Evolutionary conservation across 2,888 invertebrate genomes (phyloP).

Genomic region (Sicus ferrugineus): DNA sequence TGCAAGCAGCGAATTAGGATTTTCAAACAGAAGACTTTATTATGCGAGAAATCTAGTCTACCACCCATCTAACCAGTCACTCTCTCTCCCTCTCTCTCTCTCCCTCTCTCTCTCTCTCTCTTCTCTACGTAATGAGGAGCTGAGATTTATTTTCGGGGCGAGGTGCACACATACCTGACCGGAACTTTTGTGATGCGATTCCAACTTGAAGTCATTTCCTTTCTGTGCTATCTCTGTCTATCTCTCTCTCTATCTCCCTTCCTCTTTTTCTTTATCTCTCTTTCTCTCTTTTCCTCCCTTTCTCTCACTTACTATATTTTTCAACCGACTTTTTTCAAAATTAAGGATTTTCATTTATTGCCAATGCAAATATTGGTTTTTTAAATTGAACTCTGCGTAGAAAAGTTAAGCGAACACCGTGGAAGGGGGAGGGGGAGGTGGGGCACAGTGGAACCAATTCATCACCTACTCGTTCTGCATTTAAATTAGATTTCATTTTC

Average conservation of each 20-base stretch:
- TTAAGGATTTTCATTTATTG: slow-evolving; percentile 29
- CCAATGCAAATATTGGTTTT: slow-evolving; percentile 27
- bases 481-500: slow-evolving; percentile 27
- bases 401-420: background rate
- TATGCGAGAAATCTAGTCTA: background rate
- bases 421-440: background rate
- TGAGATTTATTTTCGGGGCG: too few species aligned
- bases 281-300: background rate
- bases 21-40: slow-evolving; percentile 9
- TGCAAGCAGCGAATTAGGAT: slow-evolving; percentile 13
- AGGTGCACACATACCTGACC: too few species aligned
- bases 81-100: background rate
- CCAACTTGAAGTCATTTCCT: too few species aligned
- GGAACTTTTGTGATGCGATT: too few species aligned
- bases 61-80: background rate
- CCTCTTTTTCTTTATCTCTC: background rate
- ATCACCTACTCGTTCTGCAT: slow-evolving; percentile 23
- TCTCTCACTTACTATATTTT: too few species aligned
- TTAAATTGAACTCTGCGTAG: background rate
- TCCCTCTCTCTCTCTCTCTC: background rate
- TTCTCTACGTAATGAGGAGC: too few species aligned
- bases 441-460: background rate
- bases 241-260: background rate
- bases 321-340: slow-evolving; percentile 18
- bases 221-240: background rate